These are phyloP conservation scores for Halcyon smyrnensis DNA, from an alignment of 2,797 vertebrate species.

Conservation along the genomic window DNA sequence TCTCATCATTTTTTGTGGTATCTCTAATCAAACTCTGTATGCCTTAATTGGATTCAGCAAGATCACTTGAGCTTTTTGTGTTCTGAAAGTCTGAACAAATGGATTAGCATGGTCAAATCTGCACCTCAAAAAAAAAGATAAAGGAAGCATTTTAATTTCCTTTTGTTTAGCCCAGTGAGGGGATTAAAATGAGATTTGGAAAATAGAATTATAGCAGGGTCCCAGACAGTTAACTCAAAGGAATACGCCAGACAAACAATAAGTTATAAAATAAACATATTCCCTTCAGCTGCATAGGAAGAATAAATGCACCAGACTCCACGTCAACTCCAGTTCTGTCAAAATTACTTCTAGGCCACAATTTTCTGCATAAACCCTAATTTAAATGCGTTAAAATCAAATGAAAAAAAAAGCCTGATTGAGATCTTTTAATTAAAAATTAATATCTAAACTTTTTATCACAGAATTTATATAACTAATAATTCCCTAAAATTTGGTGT, in stretches of 20 bases:
- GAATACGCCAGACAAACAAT: not conserved
- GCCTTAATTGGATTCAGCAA: slow-evolving; percentile 3
- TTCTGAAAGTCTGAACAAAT: slow-evolving; percentile 17
- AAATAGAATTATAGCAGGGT: not conserved
- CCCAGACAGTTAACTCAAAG: not conserved
- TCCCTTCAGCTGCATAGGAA: not conserved
- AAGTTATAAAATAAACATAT: not conserved
- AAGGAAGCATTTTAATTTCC: not conserved
- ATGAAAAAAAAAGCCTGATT: rapidly evolving
- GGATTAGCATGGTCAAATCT: not conserved
- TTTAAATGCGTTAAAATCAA: not conserved
- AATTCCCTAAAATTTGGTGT: not conserved
- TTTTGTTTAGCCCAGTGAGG: not conserved
- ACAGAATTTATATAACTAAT: not conserved
- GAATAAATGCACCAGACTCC: not conserved
- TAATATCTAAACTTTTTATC: not conserved
- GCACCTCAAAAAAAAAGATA: not conserved
- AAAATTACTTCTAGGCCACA: not conserved
- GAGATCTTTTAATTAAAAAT: not conserved
- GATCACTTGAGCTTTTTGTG: not conserved
- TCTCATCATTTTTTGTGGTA: not conserved
- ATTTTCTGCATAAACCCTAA: not conserved
- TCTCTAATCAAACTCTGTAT: not conserved
- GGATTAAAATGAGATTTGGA: not conserved
- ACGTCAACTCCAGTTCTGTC: not conserved